Evolutionary conservation across 2,113 vertebrate genomes (phyloP), one percentile per base, ranked within the genome.

Genomic region (Lophura nycthemera): DNA sequence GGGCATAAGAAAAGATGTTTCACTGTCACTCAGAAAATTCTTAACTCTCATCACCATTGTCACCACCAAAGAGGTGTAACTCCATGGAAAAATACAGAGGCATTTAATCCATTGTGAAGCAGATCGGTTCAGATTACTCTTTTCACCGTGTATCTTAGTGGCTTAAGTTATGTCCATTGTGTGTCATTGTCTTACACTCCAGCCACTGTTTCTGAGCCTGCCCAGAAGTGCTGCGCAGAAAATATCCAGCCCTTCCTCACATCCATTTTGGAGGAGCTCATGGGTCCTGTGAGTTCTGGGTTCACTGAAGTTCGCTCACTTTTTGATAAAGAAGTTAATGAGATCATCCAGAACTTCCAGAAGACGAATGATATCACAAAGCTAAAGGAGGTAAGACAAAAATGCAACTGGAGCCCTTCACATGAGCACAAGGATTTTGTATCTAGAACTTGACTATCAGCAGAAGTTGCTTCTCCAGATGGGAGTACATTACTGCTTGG

Each of bases 221-320:
- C 98, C 2, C 98, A 98, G 93, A 97, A 96, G 74, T 98, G 97
- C 97, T 98, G 98, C 76, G 72, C 86, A 0, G 98, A 99, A 90
- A 95, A 94, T 0, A 98, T 99, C 47, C 98, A 98, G 91, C 99
- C 99, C 0, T 98, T 98, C 87, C 97, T 99, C 66, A 85, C 97
- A 1, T 98, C 98, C 8, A 92, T 99, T 40, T 97, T 99, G 95
- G 99, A 99, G 96, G 99, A 99, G 89, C 98, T 99, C 83, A 99
- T 99, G 99, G 98, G 98, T 32, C 99, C 99, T 0, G 96, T 99
- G 96, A 99, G 99, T 73, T 98, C 98, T 0, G 99, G 99, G 7
- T 99, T 99, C 96, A 94, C 93, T 8, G 98, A 98, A 83, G 98
- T 98, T 2, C 98, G 98, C 2, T 91, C 94, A 1, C 97, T 99